phyloP scores from a whole-genome alignment of 2,888 invertebrate genomes.

The Tetramorium bicarinatum region DNA sequence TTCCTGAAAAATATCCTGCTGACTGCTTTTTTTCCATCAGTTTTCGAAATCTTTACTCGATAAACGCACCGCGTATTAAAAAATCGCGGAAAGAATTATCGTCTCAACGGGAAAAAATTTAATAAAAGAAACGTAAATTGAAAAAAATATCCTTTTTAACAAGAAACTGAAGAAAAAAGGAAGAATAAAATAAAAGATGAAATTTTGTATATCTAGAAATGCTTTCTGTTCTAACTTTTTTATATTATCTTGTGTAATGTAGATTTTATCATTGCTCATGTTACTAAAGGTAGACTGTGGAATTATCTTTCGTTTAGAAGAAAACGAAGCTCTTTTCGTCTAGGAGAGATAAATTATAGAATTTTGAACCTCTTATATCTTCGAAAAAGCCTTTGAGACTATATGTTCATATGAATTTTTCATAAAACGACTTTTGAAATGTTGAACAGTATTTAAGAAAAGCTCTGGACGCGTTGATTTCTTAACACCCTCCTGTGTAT shows the following conservation, averaged over 20 bases:
- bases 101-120: neutral
- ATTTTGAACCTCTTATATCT: neutral
- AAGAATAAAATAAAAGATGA: neutral
- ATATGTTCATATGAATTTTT: neutral
- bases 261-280: neutral
- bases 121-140: neutral
- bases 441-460: neutral
- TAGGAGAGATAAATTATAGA: neutral
- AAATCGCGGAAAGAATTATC: neutral
- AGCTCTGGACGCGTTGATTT: neutral
- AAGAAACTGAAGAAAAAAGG: neutral
- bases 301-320: neutral
- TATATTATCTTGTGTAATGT: neutral
- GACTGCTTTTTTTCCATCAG: neutral
- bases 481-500: neutral
- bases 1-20: slow-evolving; percentile 23
- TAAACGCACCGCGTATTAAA: neutral
- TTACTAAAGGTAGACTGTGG: neutral
- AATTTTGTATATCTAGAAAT: neutral
- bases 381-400: neutral
- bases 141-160: neutral
- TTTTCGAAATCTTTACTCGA: neutral
- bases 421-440: neutral
- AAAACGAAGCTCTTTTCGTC: neutral
- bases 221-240: too few species aligned